Evolutionary conservation across 2,797 vertebrate genomes (phyloP), one percentile per base, ranked within the genome.

Genomic region (Macroramphosus scolopax): DNA sequence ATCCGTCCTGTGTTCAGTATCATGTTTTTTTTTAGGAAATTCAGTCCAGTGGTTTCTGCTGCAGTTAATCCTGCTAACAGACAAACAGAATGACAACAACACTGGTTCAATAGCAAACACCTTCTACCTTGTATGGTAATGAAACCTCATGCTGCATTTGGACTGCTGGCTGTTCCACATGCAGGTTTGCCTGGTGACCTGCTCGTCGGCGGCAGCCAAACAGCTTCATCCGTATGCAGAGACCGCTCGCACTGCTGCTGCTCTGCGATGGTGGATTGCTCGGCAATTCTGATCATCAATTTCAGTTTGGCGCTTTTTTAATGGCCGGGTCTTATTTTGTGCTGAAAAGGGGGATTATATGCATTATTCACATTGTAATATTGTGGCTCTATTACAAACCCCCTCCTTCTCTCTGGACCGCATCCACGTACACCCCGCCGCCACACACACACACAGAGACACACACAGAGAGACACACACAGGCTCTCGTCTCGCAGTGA

Each of bases 341-440:
- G 1, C 60, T 60, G 68, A 65, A 68, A 66, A 78, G 60, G 64
- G 71, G 48, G 59, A 80, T 83, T 72, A 56, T 73, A 80, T 83
- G 67, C 67, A 81, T 83, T 82, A 83, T 83, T 84, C 77, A 85
- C 77, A 69, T 45, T 62, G 50, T 75, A 72, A 82, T 78, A 81
- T 69, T 59, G 66, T 33, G 12, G 38, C 8, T 51, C 68, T 69
- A 44, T 74, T 71, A 66, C 60, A 59, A 48, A 33, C 20, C 28
- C 26, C 12, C 53, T 24, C 22, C 14, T n/a, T n/a, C n/a, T n/a
- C n/a, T n/a, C n/a, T n/a, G n/a, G n/a, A n/a, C 20, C 2, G 4
- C 44, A 56, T 8, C 33, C 36, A 3, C 13, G 11, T 12, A 25
- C 24, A 16, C 13, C 8, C 36, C 8, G 4, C 15, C 9, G 9